Conservation (phyloP, 2,888 invertebrate genomes). For the Rosalia funebris region DNA sequence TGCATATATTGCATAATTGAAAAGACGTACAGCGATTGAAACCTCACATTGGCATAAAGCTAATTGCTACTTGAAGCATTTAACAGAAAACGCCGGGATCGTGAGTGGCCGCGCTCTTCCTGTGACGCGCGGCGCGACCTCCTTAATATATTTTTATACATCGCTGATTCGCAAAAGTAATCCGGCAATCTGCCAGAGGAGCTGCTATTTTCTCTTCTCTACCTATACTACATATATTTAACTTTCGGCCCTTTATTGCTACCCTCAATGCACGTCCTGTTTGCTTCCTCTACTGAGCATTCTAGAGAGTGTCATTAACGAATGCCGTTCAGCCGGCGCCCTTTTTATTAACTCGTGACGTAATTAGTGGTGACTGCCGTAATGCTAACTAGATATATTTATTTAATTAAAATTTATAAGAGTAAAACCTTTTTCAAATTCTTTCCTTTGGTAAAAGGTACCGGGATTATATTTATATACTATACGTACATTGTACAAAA, state of each 20-base stretch:
- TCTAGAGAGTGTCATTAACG: conserved; percentile 26
- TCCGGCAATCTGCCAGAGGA: conserved; percentile 39
- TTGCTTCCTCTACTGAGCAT: conserved; percentile 12
- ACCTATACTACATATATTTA: conserved; percentile 6
- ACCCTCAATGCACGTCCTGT: conserved; percentile 18
- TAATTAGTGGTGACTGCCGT: conserved; percentile 21
- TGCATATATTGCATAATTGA: conserved; percentile 43
- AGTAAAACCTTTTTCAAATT: not conserved
- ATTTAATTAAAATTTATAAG: conserved; percentile 22
- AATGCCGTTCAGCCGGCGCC: conserved; percentile 5
- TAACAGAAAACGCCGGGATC: conserved; percentile 60
- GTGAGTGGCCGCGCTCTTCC: conserved; percentile 50
- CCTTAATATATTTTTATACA: conserved; percentile 50
- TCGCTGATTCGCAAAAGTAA: conserved; percentile 44
- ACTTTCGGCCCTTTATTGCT: conserved; percentile 7
- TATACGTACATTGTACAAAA: too few relatives aligned
- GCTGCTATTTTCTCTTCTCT: conserved; percentile 32
- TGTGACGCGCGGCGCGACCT: conserved; percentile 44
- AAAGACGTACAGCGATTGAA: conserved; percentile 49
- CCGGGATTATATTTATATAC: too few relatives aligned
- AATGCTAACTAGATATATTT: conserved; percentile 22
- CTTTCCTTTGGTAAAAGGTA: not conserved
- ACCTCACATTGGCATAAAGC: conserved; percentile 61
- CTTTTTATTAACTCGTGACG: conserved; percentile 21
- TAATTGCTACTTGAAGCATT: conserved; percentile 64